Percentiles rank a stretch among this genome's conserved stretches.
phyloP scores from a whole-genome alignment of 2,888 invertebrate genomes.

The Drosophila pseudotakahashii region DNA sequence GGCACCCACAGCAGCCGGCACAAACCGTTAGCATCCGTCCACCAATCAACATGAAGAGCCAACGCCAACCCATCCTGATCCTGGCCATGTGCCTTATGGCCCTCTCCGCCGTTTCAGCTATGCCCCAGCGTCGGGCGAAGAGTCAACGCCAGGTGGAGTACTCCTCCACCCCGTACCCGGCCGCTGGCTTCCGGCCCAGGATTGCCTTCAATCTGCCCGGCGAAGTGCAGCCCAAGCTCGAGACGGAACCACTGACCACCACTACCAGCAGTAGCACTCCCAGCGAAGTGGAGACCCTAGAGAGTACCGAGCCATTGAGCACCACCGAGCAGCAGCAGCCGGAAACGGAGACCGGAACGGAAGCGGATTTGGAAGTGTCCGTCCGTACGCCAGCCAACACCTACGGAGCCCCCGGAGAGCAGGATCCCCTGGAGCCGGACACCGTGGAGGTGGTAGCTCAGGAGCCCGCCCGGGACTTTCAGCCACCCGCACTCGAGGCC shows the following conservation, averaged over 20 bases:
- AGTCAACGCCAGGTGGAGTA: constrained; percentile 73
- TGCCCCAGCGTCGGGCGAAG: constrained; percentile 62
- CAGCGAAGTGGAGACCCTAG: constrained; percentile 53
- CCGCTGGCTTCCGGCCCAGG: constrained; percentile 79
- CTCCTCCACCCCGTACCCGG: constrained; percentile 79
- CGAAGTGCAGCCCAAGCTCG: constrained; percentile 59
- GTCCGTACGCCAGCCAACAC: constrained; percentile 72
- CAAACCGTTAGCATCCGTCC: constrained; percentile 70
- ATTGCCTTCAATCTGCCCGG: constrained; percentile 77
- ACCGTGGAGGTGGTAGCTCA: constrained; percentile 64
- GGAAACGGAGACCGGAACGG: constrained; percentile 40
- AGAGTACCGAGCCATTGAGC: constrained; percentile 30
- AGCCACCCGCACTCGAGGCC: constrained; percentile 74
- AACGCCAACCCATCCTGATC: constrained; percentile 49
- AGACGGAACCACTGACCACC: constrained; percentile 49
- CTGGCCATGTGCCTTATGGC: constrained; percentile 48
- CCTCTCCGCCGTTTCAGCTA: constrained; percentile 39
- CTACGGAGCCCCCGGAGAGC: constrained; percentile 68
- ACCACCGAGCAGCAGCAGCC: constrained; percentile 41
- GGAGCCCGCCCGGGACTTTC: constrained; percentile 77
- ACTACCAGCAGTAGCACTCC: constrained; percentile 50
- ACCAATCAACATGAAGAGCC: constrained; percentile 58
- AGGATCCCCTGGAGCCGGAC: constrained; percentile 51
- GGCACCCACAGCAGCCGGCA: constrained; percentile 69
- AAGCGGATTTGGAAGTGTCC: constrained; percentile 46